Evolutionary conservation across 1,140 invertebrate species (phyloP).

Genomic region (Ruditapes philippinarum): DNA sequence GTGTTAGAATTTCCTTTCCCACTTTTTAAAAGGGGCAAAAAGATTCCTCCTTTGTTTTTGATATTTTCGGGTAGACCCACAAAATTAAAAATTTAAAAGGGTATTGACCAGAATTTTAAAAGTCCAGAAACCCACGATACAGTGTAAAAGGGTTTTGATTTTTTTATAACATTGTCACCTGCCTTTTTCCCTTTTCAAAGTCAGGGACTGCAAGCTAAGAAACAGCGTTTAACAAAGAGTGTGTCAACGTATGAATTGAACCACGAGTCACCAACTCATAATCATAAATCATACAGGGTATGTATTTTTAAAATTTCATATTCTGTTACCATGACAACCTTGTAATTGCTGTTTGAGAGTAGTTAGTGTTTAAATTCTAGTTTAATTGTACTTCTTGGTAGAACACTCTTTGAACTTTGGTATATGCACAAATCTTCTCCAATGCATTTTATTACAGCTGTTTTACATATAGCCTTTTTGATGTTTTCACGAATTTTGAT

Average conservation of each 20-base stretch:
- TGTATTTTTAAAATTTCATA: no score
- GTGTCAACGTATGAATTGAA: slow-evolving; percentile 64
- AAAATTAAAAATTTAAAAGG: slow-evolving; percentile 99
- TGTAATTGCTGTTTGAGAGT: no score
- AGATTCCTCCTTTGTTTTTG: slow-evolving; percentile 96
- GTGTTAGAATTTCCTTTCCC: slow-evolving; percentile 97
- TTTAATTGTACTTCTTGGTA: no score
- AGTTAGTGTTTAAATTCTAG: no score
- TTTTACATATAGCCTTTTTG: no score
- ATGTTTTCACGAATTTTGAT: no score
- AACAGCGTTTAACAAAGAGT: slow-evolving; percentile 73
- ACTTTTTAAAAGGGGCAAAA: slow-evolving; percentile 96
- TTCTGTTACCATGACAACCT: no score
- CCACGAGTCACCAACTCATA: slow-evolving; percentile 66
- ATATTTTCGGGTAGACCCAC: slow-evolving; percentile 98
- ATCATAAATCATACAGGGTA: slow-evolving; percentile 65
- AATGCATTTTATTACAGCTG: no score
- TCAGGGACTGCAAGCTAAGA: slow-evolving; percentile 91
- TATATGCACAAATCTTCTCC: no score
- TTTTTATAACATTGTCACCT: slow-evolving; percentile 99
- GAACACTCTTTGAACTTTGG: no score
- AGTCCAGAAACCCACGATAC: slow-evolving; percentile 85
- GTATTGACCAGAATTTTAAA: slow-evolving; percentile 96
- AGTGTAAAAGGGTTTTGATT: slow-evolving; percentile 96
- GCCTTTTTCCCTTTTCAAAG: slow-evolving; percentile 99